phyloP scores from a whole-genome alignment of 2,113 vertebrate genomes.

The Oenanthe melanoleuca region DNA sequence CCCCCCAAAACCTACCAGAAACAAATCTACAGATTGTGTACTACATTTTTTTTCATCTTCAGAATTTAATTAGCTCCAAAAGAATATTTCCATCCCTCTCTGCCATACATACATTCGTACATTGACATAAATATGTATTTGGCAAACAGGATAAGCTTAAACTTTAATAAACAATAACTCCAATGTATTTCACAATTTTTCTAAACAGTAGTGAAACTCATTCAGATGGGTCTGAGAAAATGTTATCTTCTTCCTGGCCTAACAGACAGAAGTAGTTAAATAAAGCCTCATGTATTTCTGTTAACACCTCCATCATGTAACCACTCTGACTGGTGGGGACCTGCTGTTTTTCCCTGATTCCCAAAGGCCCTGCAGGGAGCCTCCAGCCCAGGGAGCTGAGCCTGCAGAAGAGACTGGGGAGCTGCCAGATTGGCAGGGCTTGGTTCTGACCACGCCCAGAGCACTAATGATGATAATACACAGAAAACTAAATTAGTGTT shows the following conservation, averaged over 20 bases:
- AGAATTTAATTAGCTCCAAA: constrained; percentile 38
- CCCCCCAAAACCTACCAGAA: neutral
- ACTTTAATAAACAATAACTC: neutral
- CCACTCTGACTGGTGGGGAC: too few relatives aligned
- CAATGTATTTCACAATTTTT: neutral
- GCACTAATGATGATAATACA: neutral
- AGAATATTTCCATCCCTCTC: constrained; percentile 18
- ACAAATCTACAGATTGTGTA: constrained; percentile 26
- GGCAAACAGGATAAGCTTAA: neutral
- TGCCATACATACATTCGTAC: neutral
- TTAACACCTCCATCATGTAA: neutral
- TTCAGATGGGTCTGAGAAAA: neutral
- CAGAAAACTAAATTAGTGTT: neutral
- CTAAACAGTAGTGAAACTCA: neutral
- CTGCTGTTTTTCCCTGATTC: neutral
- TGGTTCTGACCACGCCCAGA: neutral
- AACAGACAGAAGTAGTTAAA: neutral
- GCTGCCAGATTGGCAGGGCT: neutral
- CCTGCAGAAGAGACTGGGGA: neutral
- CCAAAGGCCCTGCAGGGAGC: neutral
- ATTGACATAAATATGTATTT: neutral
- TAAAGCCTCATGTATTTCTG: neutral
- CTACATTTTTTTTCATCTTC: neutral
- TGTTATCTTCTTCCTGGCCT: neutral
- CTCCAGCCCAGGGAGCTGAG: neutral